These are phyloP conservation scores for Limonius californicus DNA, from an alignment of 1,140 invertebrate genomes.

Conservation along the genomic window DNA sequence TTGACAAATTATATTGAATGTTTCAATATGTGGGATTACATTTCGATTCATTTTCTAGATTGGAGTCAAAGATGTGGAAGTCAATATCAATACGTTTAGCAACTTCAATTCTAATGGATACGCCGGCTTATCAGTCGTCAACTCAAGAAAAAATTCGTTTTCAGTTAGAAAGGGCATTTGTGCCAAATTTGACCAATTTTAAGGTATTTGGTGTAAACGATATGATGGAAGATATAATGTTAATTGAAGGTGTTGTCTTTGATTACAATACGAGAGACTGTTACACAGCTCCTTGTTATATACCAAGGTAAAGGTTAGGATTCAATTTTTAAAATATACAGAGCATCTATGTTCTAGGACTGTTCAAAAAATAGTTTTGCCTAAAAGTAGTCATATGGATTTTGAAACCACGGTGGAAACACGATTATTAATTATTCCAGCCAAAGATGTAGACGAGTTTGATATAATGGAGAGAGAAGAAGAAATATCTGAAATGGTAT, in stretches of 20 bases:
- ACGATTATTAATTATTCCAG: neutral
- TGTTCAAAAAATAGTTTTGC: neutral
- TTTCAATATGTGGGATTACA: neutral
- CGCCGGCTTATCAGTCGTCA: slow-evolving; percentile 33
- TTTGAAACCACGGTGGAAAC: neutral
- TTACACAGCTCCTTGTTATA: slow-evolving; percentile 28
- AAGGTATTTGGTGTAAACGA: slow-evolving; percentile 27
- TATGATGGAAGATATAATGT: slow-evolving; percentile 32
- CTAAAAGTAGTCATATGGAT: neutral
- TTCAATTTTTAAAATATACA: too few relatives aligned
- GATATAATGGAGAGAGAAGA: too few relatives aligned
- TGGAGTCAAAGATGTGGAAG: slow-evolving; percentile 39
- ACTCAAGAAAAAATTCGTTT: slow-evolving; percentile 33
- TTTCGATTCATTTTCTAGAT: slow-evolving; percentile 15
- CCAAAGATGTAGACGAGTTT: neutral
- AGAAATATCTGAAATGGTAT: too few relatives aligned
- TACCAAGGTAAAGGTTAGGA: slow-evolving; percentile 32
- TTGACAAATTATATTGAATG: too few relatives aligned
- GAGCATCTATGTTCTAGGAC: neutral
- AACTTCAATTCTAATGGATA: slow-evolving; percentile 28
- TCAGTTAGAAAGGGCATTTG: slow-evolving; percentile 34
- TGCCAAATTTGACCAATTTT: slow-evolving; percentile 29
- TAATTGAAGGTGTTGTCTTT: slow-evolving; percentile 29
- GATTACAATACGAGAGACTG: slow-evolving; percentile 25
- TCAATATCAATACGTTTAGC: slow-evolving; percentile 29